Evolutionary conservation across 2,888 invertebrate species (phyloP).

Genomic region (Rhagium mordax): DNA sequence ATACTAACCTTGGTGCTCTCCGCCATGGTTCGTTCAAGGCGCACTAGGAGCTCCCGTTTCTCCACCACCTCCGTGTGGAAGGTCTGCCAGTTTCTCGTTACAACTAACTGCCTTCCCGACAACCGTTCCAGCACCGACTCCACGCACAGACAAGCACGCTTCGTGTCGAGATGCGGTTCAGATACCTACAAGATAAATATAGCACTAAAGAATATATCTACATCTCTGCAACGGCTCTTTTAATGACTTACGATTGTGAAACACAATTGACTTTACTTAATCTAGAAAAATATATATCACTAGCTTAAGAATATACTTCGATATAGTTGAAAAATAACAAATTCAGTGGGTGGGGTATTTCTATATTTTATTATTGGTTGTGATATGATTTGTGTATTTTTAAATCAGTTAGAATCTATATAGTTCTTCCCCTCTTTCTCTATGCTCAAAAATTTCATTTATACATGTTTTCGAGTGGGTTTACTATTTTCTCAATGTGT

Average conservation of each 20-base stretch:
- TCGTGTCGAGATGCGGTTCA: constrained; percentile 80
- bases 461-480: too few species aligned
- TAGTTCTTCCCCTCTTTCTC: too few species aligned
- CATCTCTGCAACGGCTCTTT: constrained; percentile 30
- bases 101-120: constrained; percentile 76
- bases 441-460: too few species aligned
- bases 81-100: constrained; percentile 81
- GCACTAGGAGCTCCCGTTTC: constrained; percentile 71
- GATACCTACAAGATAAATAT: constrained; percentile 61
- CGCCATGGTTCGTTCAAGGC: constrained; percentile 74
- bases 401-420: too few species aligned
- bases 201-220: constrained; percentile 46
- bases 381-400: too few species aligned
- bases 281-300: constrained; percentile 8
- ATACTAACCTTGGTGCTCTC: constrained; percentile 78
- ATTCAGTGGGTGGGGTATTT: too few species aligned
- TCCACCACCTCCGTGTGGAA: constrained; percentile 79
- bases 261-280: constrained; percentile 13
- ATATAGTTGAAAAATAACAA: too few species aligned
- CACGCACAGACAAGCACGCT: constrained; percentile 78
- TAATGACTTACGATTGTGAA: constrained; percentile 27
- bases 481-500: too few species aligned
- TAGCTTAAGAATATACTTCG: neutral
- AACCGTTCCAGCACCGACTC: constrained; percentile 80
- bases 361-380: too few species aligned